Percentiles rank a stretch among this genome's conserved stretches.
phyloP scores from a whole-genome alignment of 2,113 vertebrate species.

The Nyctereutes procyonoides region DNA sequence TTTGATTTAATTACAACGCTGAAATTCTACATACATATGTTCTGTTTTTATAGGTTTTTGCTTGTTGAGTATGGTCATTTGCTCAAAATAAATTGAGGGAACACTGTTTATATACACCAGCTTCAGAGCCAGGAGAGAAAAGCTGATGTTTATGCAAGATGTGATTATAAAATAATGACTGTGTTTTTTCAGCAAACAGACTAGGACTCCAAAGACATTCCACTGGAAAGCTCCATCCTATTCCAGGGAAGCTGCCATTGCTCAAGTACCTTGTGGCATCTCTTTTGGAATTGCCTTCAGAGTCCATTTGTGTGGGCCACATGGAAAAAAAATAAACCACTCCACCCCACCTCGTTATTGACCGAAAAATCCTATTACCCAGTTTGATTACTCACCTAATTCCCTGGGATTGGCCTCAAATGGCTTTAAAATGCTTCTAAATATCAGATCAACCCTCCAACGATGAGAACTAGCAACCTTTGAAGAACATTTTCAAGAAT shows the following conservation, averaged over 20 bases:
- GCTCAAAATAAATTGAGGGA: constrained; percentile 79
- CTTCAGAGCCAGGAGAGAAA: constrained; percentile 76
- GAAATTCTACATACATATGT: neutral
- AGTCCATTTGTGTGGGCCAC: constrained; percentile 73
- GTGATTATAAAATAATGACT: constrained; percentile 81
- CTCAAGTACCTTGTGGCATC: constrained; percentile 66
- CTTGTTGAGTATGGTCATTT: constrained; percentile 70
- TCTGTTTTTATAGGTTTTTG: constrained; percentile 53
- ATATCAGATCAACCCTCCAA: constrained; percentile 44
- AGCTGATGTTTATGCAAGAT: constrained; percentile 76
- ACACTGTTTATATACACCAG: constrained; percentile 67
- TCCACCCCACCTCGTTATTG: constrained; percentile 42
- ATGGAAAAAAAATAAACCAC: constrained; percentile 70
- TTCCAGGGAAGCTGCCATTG: constrained; percentile 30
- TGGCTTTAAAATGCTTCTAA: constrained; percentile 60
- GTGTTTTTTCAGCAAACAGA: constrained; percentile 80
- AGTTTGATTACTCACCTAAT: constrained; percentile 70
- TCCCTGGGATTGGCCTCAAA: constrained; percentile 51
- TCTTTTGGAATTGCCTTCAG: constrained; percentile 67
- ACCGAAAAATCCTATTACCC: constrained; percentile 71
- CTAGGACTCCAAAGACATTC: constrained; percentile 77
- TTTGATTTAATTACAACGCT: constrained; percentile 29
- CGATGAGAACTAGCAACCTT: neutral
- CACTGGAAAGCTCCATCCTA: constrained; percentile 55
- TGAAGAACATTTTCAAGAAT: constrained; percentile 38